Evolutionary conservation across 2,113 vertebrate genomes (phyloP), one percentile per base, ranked within the genome.

Genomic region (Cairina moschata): DNA sequence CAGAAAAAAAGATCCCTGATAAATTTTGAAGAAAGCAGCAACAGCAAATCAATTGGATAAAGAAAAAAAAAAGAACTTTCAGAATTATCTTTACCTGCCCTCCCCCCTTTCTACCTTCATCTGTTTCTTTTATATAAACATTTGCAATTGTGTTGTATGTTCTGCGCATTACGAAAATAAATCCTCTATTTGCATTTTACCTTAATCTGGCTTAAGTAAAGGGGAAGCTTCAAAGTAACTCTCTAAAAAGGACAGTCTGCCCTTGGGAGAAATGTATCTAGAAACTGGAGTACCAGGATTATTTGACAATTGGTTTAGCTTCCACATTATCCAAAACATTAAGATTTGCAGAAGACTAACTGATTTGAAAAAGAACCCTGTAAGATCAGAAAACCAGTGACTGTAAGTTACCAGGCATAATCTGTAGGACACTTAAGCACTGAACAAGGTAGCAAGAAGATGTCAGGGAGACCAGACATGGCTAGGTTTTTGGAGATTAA

Each of bases 151-250:
- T 62, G 25, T 17, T 93, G 55, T 83, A 59, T 93, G 62, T 81
- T 83, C 60, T 48, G 42, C 10, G 65, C 71, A 84, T 92, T 91
- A 92, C 7, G 13, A 91, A 78, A 88, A 77, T 26, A 95, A 96
- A 93, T 89, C 74, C 54, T 89, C 72, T 92, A 86, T 92, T 97
- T 95, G 89, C 86, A 84, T 95, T 94, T 95, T 83, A 90, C 88
- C n/a, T 91, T 76, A 86, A 80, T 69, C 85, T 69, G 63, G 16
- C 6, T 95, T 73, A 17, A 91, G 48, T 50, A 78, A 90, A 93
- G 26, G 26, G 26, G 48, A 94, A 66, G 28, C 32, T 69, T 88
- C 79, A 93, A 91, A 85, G 82, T 95, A 91, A 90, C 34, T 77
- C 73, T 71, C 44, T 48, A 54, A 62, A 93, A 86, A 91, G 67